A percentile compares a stretch with the other conserved stretches of the same genome.
These are phyloP conservation scores for Panagrolaimus sp. DNA, from an alignment of 1,140 invertebrate species.

Conservation along the genomic window DNA sequence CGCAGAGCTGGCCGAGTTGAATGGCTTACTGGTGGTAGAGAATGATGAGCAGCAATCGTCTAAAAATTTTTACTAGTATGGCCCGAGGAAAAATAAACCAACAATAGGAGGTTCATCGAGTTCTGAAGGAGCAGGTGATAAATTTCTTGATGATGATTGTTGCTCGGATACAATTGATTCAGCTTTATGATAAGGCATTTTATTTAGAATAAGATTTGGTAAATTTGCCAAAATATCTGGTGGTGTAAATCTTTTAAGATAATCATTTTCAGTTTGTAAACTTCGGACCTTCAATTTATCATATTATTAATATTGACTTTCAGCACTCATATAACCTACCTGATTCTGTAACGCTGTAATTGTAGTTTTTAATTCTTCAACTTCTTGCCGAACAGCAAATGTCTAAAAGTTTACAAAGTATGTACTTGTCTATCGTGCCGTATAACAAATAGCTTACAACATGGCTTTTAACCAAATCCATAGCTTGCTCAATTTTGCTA, in stretches of 20 bases:
- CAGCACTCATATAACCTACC: constrained; percentile 38
- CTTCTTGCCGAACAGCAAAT: constrained; percentile 94
- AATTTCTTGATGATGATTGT: not conserved
- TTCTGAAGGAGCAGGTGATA: not conserved
- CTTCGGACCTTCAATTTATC: constrained; percentile 13
- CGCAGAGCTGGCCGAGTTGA: not conserved
- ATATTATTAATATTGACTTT: not conserved
- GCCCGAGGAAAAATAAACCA: not conserved
- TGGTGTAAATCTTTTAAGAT: constrained; percentile 15
- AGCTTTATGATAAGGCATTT: not conserved
- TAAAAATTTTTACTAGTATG: not conserved
- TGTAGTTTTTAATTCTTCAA: constrained; percentile 89
- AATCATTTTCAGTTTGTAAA: constrained; percentile 12
- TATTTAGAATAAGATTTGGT: not conserved
- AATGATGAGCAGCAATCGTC: not conserved
- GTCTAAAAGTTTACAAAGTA: too few relatives aligned
- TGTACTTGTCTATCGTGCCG: too few relatives aligned
- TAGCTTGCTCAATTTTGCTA: constrained; percentile 97
- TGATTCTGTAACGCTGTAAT: constrained; percentile 74
- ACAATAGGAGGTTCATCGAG: not conserved
- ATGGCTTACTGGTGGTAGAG: not conserved
- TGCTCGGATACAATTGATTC: not conserved
- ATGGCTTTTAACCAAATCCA: constrained; percentile 97
- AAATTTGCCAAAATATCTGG: constrained; percentile 18
- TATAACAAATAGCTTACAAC: too few relatives aligned